These are phyloP conservation scores for Eilema sororculum DNA, from an alignment of 2,888 invertebrate genomes.

Conservation along the genomic window DNA sequence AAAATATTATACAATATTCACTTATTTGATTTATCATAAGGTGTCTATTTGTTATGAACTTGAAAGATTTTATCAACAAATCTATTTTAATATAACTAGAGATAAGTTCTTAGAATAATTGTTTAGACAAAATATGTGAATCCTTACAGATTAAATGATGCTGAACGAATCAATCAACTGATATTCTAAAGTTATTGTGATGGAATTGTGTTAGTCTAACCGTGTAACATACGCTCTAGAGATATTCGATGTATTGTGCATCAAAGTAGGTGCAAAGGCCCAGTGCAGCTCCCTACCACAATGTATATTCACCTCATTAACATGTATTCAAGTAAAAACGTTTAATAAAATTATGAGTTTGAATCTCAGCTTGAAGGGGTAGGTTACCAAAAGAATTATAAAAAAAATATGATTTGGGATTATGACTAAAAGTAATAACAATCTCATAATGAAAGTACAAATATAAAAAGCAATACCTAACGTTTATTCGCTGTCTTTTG, in stretches of 20 bases:
- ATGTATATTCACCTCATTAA: constrained; percentile 24
- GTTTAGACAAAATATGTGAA: constrained; percentile 52
- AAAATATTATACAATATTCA: constrained; percentile 53
- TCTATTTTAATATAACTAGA: constrained; percentile 76
- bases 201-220: constrained; percentile 84
- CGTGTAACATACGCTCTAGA: constrained; percentile 64
- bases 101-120: constrained; percentile 54
- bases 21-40: constrained; percentile 58
- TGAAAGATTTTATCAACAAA: constrained; percentile 85
- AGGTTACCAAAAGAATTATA: background rate
- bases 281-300: constrained; percentile 27
- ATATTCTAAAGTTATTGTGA: constrained; percentile 87
- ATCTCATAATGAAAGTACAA: constrained; percentile 12
- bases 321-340: background rate
- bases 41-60: constrained; percentile 72
- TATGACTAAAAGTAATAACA: background rate
- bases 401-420: background rate
- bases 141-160: constrained; percentile 61
- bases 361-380: constrained; percentile 5
- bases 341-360: background rate
- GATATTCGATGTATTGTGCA: constrained; percentile 46
- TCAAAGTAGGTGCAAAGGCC: constrained; percentile 43
- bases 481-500: background rate
- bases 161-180: constrained; percentile 83
- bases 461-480: constrained; percentile 9